Base-by-base conservation (phyloP, 1,140 invertebrate genomes). In the Teleopsis dalmanni region DNA sequence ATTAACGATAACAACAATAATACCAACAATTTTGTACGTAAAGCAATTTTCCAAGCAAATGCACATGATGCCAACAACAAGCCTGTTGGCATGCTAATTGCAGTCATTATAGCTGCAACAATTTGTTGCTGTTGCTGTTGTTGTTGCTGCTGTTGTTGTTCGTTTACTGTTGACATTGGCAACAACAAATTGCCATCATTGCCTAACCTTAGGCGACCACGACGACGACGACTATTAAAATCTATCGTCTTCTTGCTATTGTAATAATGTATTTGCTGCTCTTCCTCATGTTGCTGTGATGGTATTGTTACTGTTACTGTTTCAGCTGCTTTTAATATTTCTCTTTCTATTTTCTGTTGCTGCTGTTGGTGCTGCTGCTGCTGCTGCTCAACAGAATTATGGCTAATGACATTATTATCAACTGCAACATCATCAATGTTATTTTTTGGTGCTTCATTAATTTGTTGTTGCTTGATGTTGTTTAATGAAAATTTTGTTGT, bases 211-310 rank as follows among this genome's bases (percentile, higher is more conserved):
- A 67, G 64, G 16, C 64, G 64, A 8, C 64, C 64, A 50, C 64
- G 60, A 27, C 64, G 51, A n/a, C 64, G 55, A 41, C 64, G 61
- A 59, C 64, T 67, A 45, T 67, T 67, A 48, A 67, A 67, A 63
- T 67, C 64, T 67, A 65, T 67, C 58, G 64, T 54, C 38, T 43
- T 42, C 47, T 54, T 46, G n/a, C 27, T 50, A 18, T 26, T 35
- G 45, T n/a, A n/a, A n/a, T n/a, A n/a, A n/a, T n/a, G n/a, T n/a
- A 45, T 38, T 46, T 48, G 11, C 11, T 48, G 37, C 3, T 11
- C 14, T 3, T 16, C 6, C 9, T 31, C n/a, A n/a, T n/a, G n/a
- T n/a, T n/a, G n/a, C n/a, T n/a, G n/a, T n/a, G n/a, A 29, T 27
- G 27, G 41, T 23, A 19, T 8, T 18, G 33, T 2, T 16, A 18